Evolutionary conservation across 2,113 vertebrate genomes (phyloP), one percentile per base, ranked within the genome.

Genomic region (Sarotherodon lohbergeri): DNA sequence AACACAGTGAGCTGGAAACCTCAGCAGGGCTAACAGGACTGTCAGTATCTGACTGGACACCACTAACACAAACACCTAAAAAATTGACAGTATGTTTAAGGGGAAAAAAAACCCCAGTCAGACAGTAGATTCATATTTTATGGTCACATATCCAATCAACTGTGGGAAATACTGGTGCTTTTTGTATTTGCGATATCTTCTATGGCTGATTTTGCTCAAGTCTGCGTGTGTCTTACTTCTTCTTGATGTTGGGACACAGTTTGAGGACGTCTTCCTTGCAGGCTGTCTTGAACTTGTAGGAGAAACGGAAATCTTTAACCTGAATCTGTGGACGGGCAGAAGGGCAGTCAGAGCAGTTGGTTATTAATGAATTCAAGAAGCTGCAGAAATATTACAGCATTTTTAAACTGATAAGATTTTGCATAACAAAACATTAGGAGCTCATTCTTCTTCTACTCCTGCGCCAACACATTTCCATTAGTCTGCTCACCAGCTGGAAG

Each of bases 221-320:
- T 39, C 9, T 66, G 34, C 1, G n/a, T 39, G n/a, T 66, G 4
- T 17, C 81, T 29, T 52, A 99, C 98, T 99, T 99, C 90, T 99
- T 99, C 92, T 98, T 99, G 83, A 99, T 99, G 94, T 99, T 99
- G 16, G 98, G 98, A 88, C 98, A 99, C 71, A 99, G 95, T 29
- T 76, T 76, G 85, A 99, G 96, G 59, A 99, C 98, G 19, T 99
- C 98, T 84, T 99, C 98, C 93, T 99, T 99, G 94, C 98, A 99
- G 56, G 98, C 98, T 95, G 98, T 99, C 95, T 99, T 99, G 89
- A 99, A 99, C 92, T 99, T 99, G 92, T 99, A 99, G 0, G 98
- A 99, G 93, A 99, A 99, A 2, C 98, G 95, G 88, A 99, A 99
- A 90, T 99, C 98, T 95, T 99, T 99, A 97, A 99, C 99, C 80